Evolutionary conservation across 2,888 invertebrate genomes (phyloP).

Genomic region (Drosophila siamana): DNA sequence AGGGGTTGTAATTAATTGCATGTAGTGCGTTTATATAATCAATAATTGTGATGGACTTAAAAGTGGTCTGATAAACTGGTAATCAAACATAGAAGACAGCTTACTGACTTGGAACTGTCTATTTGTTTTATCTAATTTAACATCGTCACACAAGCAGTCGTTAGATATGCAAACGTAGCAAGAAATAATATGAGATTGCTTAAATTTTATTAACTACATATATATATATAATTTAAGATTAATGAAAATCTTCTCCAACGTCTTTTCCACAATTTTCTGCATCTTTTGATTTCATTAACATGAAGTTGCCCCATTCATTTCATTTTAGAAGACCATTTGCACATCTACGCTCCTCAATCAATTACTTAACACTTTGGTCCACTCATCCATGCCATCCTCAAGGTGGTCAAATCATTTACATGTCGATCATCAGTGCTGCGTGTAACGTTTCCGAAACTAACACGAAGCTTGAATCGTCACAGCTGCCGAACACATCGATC

Average conservation of each 20-base stretch:
- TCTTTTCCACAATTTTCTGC: neutral
- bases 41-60: neutral
- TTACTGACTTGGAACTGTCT: neutral
- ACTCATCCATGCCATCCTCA: constrained; percentile 13
- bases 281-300: neutral
- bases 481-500: constrained; percentile 56
- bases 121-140: neutral
- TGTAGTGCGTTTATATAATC: neutral
- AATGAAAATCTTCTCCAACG: too few relatives aligned
- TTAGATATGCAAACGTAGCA: too few relatives aligned
- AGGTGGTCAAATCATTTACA: constrained; percentile 3
- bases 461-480: constrained; percentile 33
- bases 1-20: neutral
- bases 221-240: too few relatives aligned
- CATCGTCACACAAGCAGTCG: too few relatives aligned
- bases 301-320: neutral
- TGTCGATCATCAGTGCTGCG: neutral
- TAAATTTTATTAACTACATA: too few relatives aligned
- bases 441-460: constrained; percentile 28
- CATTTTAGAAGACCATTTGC: neutral
- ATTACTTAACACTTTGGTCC: constrained; percentile 3
- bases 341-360: neutral
- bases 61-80: neutral
- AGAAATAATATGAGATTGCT: too few relatives aligned
- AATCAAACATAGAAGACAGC: neutral